phyloP scores from a whole-genome alignment of 2,113 vertebrate genomes.

The Chamaea fasciata region DNA sequence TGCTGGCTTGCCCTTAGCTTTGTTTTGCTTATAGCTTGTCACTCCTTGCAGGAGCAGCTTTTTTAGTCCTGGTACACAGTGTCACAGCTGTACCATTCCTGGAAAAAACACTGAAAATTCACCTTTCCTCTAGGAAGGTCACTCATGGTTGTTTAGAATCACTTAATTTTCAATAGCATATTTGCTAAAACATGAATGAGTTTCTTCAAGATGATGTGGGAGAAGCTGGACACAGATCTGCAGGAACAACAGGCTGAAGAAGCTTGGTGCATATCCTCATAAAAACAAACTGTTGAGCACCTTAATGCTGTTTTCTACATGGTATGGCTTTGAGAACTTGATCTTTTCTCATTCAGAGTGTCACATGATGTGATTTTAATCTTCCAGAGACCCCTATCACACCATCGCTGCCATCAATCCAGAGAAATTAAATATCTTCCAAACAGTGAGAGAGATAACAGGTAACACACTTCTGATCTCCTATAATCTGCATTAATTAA shows the following conservation, averaged over 20 bases:
- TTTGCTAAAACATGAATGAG: background rate
- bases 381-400: constrained; percentile 90
- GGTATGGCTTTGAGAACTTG: background rate
- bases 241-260: background rate
- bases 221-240: background rate
- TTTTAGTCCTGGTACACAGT: background rate
- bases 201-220: background rate
- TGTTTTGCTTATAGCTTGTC: background rate
- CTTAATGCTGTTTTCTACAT: background rate
- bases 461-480: constrained; percentile 70
- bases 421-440: constrained; percentile 89
- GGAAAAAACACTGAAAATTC: background rate
- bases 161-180: background rate
- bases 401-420: constrained; percentile 91
- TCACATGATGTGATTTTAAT: background rate
- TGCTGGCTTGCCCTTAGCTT: background rate
- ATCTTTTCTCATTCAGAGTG: background rate
- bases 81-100: background rate
- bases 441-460: constrained; percentile 95
- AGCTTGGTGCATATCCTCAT: background rate
- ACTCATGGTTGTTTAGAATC: background rate
- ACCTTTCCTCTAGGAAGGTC: background rate
- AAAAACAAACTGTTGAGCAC: background rate
- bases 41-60: background rate
- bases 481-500: background rate